Conservation (phyloP, 2,113 vertebrate genomes). For the Melierax canorus region DNA sequence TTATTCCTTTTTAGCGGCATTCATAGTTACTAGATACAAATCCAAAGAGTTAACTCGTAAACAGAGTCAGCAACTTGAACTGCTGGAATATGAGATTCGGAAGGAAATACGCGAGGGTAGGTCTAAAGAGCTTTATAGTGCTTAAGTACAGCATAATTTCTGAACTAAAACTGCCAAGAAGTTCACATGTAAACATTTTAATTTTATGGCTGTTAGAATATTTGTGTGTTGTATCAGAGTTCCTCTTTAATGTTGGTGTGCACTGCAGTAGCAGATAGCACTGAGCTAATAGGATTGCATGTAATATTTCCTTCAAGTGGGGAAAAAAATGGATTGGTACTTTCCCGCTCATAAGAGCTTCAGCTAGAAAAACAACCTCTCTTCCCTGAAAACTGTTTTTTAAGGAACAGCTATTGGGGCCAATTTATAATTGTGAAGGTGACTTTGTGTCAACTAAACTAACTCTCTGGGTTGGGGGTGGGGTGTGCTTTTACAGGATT, state of each 20-base stretch:
- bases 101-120: constrained; percentile 93
- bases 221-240: not conserved
- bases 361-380: not conserved
- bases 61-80: constrained; percentile 84
- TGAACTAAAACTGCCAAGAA: not conserved
- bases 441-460: not conserved
- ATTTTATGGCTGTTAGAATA: not conserved
- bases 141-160: not conserved
- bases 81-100: constrained; percentile 86
- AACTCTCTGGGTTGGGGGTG: not conserved
- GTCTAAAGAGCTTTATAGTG: not conserved
- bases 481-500: constrained; percentile 80
- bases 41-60: constrained; percentile 79
- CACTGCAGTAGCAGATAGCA: not conserved
- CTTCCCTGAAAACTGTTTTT: not conserved
- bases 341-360: not conserved
- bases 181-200: not conserved
- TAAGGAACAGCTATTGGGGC: not conserved
- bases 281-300: not conserved
- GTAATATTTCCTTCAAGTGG: not conserved
- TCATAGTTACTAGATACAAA: constrained; percentile 78
- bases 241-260: not conserved
- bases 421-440: not conserved
- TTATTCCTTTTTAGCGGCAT: constrained; percentile 64
- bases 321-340: not conserved